Base-by-base conservation (phyloP, 2,888 invertebrate genomes). In the Andrena flavipes region DNA sequence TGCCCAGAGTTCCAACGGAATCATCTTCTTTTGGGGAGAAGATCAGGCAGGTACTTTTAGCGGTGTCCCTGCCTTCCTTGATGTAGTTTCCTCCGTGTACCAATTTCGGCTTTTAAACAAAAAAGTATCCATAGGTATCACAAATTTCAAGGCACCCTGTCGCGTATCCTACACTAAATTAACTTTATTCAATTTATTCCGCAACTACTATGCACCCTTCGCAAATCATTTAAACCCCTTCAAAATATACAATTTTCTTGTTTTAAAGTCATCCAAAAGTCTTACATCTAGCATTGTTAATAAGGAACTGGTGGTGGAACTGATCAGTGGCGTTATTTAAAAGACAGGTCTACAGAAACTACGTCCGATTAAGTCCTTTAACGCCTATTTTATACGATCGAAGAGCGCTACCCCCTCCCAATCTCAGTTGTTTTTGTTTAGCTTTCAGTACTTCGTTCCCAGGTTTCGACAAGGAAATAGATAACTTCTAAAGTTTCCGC, bases 1-100 rank as follows among this genome's bases (percentile, higher is more conserved):
- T 96, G 1, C 98, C 99, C 70, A 99, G 95, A 1, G 98, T 97
- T 1, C 99, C 99, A 2, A 98, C 97, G 92, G 97, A 96, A 87
- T 97, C 97, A 83, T 96, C 95, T 80, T 97, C 97, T 73, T 96
- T 96, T 0, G 99, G 97, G 0, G 99, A 97, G 94, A 99, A 99
- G 42, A 99, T 96, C 30, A 99, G 94, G 92, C 97, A 97, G 0
- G 97, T 97, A 77, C 97, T 97, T 92, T 96, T 97, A 76, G 95
- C 95, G 0, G 96, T 96, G 90, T 97, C 97, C 10, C 95, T 95
- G 0, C 97, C 97, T 92, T 97, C 97, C 89, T 96, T 96, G 82
- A 98, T 98, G 94, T 98, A 98, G 91, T 97, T 97, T 29, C 97
- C 97, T 6, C 98, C 98, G 56, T 96, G 96, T 95, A 97, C 96